Conservation (phyloP, 2,113 vertebrate genomes). For the Alectura lathami region DNA sequence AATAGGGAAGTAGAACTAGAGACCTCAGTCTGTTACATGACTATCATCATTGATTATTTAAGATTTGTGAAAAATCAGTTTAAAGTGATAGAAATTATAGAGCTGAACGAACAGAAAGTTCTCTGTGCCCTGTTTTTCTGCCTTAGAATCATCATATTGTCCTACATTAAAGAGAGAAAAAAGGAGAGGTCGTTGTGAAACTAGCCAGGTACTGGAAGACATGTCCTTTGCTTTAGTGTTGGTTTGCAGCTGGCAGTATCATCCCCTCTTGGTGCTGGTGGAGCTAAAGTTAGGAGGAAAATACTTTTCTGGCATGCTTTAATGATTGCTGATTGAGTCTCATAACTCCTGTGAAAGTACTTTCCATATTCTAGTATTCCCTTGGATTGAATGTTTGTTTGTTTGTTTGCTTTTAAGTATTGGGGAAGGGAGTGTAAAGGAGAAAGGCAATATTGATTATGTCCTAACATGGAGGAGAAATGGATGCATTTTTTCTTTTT, state of each 20-base stretch:
- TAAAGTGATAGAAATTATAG: neutral
- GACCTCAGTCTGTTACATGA: fast-evolving
- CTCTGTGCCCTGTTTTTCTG: neutral
- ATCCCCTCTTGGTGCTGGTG: neutral
- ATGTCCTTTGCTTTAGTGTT: neutral
- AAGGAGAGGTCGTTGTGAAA: neutral
- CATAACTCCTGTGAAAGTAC: neutral
- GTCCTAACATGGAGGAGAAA: neutral
- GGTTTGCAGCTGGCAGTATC: neutral
- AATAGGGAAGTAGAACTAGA: neutral
- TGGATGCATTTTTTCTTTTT: neutral
- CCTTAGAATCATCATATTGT: neutral
- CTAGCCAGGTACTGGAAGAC: neutral
- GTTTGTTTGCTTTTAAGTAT: neutral
- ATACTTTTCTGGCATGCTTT: fast-evolving
- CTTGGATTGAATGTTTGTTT: neutral
- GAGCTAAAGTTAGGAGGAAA: neutral
- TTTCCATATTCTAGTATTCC: neutral
- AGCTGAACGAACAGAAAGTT: neutral
- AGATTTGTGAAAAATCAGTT: neutral
- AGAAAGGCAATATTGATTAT: neutral
- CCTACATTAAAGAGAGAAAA: neutral
- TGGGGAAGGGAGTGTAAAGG: neutral
- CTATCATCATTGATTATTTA: neutral
- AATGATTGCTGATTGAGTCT: neutral